Evolutionary conservation across 2,113 vertebrate species (phyloP).

Genomic region (Hemiprocne comata): DNA sequence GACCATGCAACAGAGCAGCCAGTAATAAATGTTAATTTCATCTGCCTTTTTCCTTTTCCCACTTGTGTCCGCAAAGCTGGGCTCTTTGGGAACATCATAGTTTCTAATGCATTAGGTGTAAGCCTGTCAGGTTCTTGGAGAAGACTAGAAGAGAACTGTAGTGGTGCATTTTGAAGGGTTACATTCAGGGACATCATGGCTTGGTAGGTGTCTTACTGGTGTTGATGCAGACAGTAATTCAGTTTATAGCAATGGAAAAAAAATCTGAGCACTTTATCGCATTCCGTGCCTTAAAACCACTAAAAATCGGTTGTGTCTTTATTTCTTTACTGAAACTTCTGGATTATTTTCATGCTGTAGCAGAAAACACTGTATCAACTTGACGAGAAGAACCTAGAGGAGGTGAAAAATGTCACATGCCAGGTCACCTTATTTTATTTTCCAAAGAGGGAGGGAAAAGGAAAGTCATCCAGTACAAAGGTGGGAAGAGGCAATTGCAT

Average conservation of each 20-base stretch:
- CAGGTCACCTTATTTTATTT: constrained; percentile 29
- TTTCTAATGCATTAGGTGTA: background rate
- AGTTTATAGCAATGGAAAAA: background rate
- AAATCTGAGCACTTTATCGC: background rate
- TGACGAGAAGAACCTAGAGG: constrained; percentile 19
- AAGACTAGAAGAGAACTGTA: background rate
- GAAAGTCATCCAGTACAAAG: constrained; percentile 17
- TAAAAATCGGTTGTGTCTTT: background rate
- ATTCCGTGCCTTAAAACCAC: background rate
- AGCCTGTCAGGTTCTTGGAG: background rate
- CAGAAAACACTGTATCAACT: background rate
- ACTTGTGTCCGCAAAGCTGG: background rate
- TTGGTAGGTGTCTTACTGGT: background rate
- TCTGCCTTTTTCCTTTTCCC: background rate
- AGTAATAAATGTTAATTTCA: background rate
- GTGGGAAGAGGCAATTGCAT: constrained; percentile 20
- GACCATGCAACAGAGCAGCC: fast-evolving
- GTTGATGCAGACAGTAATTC: background rate
- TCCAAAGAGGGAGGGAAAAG: background rate
- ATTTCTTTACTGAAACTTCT: background rate
- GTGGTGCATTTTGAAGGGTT: background rate
- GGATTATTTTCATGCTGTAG: background rate
- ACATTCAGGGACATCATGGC: background rate
- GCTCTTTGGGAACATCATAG: background rate
- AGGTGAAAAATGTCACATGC: constrained; percentile 19